A percentile compares a stretch with the other conserved stretches of the same genome.
Conservation (phyloP, 1,140 invertebrate genomes). For the Drosophila nebulosa region DNA sequence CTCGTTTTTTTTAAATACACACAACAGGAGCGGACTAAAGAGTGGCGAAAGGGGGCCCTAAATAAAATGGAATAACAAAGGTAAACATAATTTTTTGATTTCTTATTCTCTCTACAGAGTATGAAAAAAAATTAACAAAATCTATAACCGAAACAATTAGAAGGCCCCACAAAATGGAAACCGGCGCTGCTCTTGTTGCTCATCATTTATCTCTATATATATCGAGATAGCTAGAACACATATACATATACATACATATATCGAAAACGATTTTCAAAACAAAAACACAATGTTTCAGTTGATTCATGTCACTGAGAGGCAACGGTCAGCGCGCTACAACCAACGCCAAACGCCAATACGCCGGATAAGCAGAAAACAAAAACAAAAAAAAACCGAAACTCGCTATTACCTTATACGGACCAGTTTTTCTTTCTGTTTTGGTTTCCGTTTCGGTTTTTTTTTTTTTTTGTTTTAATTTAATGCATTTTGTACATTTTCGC, state of each 20-base stretch:
- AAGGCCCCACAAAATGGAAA: background rate
- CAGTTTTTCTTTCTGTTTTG: constrained; percentile 1
- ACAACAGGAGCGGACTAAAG: background rate
- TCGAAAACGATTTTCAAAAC: constrained; percentile 35
- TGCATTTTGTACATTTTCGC: constrained; percentile 38
- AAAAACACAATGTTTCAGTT: constrained; percentile 62
- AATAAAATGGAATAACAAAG: background rate
- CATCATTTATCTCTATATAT: constrained; percentile 29
- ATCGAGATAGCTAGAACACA: constrained; percentile 14
- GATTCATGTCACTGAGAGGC: constrained; percentile 49
- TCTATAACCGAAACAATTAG: too few relatives aligned
- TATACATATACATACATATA: constrained; percentile 1
- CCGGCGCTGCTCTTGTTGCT: background rate
- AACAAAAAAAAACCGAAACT: constrained; percentile 35
- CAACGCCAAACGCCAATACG: constrained; percentile 7
- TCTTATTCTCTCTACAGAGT: too few relatives aligned
- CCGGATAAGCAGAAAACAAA: constrained; percentile 6
- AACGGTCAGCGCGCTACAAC: constrained; percentile 49
- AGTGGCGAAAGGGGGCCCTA: background rate
- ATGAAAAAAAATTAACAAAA: too few relatives aligned
- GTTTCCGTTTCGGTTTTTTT: background rate
- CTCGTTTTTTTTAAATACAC: background rate
- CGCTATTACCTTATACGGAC: constrained; percentile 56
- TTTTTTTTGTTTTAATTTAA: constrained; percentile 24
- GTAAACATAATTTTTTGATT: too few relatives aligned